These are phyloP conservation scores for Hephaestus fuliginosus DNA, from an alignment of 2,797 vertebrate species.

Conservation along the genomic window DNA sequence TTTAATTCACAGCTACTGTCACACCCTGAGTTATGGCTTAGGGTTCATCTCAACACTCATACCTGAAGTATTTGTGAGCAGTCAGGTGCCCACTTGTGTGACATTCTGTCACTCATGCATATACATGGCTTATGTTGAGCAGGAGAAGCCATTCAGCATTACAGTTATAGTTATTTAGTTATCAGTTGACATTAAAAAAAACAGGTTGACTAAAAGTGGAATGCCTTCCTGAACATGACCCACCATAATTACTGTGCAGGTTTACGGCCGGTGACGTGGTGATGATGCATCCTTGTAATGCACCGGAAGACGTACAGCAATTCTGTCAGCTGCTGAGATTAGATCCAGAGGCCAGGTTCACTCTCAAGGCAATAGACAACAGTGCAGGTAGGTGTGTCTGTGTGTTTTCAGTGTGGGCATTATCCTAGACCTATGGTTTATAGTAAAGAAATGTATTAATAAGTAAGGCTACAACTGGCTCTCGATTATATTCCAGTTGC, in stretches of 20 bases:
- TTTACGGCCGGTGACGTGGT: conserved; percentile 91
- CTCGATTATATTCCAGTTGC: background rate
- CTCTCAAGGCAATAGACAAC: conserved; percentile 81
- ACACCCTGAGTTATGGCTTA: no score
- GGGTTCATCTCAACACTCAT: no score
- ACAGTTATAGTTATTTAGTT: no score
- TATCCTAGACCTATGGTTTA: no score
- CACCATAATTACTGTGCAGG: conserved; percentile 72
- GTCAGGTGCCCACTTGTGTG: no score
- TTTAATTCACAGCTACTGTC: no score
- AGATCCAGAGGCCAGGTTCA: conserved; percentile 86
- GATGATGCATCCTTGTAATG: conserved; percentile 90
- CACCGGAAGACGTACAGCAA: conserved; percentile 80
- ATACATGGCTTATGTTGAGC: no score
- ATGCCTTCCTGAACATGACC: background rate
- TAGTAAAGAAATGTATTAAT: background rate
- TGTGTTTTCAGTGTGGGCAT: background rate
- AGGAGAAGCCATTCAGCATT: no score
- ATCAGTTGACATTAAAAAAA: no score
- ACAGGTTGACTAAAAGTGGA: background rate
- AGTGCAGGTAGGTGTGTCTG: conserved; percentile 68
- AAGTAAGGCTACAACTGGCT: background rate
- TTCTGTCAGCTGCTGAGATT: conserved; percentile 90
- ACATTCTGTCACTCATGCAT: no score
- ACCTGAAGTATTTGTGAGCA: no score